Evolutionary conservation across 1,140 invertebrate species (phyloP).

Genomic region (Centruroides sculpturatus): DNA sequence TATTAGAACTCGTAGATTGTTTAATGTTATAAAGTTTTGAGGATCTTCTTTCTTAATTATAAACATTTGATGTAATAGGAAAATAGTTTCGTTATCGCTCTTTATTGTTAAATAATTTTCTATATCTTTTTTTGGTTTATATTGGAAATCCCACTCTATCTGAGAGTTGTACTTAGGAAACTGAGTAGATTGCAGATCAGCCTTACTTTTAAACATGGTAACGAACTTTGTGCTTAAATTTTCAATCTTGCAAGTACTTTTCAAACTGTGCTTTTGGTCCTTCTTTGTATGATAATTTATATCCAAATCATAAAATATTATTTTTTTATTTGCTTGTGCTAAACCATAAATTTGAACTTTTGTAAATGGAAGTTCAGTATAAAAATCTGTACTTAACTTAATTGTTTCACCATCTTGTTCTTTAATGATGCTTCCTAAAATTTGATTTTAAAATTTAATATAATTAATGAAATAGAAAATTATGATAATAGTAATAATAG

Average conservation of each 20-base stretch:
- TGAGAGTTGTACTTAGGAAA: not conserved
- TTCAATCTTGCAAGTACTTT: too few species aligned
- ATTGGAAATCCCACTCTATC: constrained; percentile 3
- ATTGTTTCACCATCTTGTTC: not conserved
- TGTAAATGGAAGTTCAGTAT: too few species aligned
- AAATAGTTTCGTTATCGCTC: too few species aligned
- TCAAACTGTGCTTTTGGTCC: too few species aligned
- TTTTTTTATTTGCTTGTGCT: too few species aligned
- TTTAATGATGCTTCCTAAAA: constrained; percentile 5
- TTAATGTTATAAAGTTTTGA: not conserved
- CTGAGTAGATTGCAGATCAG: constrained; percentile 1
- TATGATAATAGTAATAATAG: not conserved
- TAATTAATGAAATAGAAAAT: not conserved
- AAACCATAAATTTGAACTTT: too few species aligned
- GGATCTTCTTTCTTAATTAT: too few species aligned
- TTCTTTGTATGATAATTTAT: too few species aligned
- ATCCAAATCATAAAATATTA: too few species aligned
- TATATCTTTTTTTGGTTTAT: not conserved
- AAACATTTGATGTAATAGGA: too few species aligned
- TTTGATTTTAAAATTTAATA: not conserved
- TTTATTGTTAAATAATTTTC: constrained; percentile 5
- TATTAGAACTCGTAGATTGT: not conserved
- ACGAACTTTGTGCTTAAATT: too few species aligned
- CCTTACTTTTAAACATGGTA: not conserved
- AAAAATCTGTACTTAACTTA: too few species aligned